A percentile compares a stretch with the other conserved stretches of the same genome.
Evolutionary conservation across 2,888 invertebrate species (phyloP).

Genomic region (Drosophila mimica): DNA sequence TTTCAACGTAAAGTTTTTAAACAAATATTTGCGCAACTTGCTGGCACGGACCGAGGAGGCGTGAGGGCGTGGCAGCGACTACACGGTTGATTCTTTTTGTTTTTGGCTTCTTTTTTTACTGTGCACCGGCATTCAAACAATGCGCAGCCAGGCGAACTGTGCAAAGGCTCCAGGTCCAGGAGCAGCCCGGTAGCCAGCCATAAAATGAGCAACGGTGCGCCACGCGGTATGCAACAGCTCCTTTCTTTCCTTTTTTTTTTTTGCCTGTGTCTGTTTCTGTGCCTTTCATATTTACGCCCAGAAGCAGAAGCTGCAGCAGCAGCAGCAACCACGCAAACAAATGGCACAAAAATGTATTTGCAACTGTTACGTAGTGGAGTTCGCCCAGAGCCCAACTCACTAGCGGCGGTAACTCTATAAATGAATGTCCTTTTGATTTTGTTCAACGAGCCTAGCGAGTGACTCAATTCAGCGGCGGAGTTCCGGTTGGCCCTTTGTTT

Average conservation of each 20-base stretch:
- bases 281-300: slow-evolving; percentile 71
- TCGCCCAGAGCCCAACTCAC: neutral
- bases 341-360: slow-evolving; percentile 79
- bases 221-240: slow-evolving; percentile 76
- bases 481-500: slow-evolving; percentile 61
- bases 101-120: slow-evolving; percentile 14
- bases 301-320: slow-evolving; percentile 20
- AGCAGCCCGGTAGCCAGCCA: slow-evolving; percentile 50
- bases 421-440: slow-evolving; percentile 83
- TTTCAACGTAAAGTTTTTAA: slow-evolving; percentile 80
- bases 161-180: slow-evolving; percentile 60
- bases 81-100: slow-evolving; percentile 62
- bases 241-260: slow-evolving; percentile 28
- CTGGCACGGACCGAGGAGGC: slow-evolving; percentile 31
- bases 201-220: slow-evolving; percentile 77
- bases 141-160: slow-evolving; percentile 61
- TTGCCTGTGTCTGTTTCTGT: slow-evolving; percentile 39
- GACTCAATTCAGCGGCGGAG: slow-evolving; percentile 76
- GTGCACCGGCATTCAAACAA: slow-evolving; percentile 71
- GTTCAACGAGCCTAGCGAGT: slow-evolving; percentile 82
- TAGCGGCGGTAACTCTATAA: slow-evolving; percentile 66
- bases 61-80: slow-evolving; percentile 26
- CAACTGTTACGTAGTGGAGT: slow-evolving; percentile 66
- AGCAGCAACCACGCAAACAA: slow-evolving; percentile 59
- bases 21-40: slow-evolving; percentile 82